Evolutionary conservation across 2,113 vertebrate species (phyloP), one percentile per base, ranked within the genome.

Genomic region (Mus pahari): DNA sequence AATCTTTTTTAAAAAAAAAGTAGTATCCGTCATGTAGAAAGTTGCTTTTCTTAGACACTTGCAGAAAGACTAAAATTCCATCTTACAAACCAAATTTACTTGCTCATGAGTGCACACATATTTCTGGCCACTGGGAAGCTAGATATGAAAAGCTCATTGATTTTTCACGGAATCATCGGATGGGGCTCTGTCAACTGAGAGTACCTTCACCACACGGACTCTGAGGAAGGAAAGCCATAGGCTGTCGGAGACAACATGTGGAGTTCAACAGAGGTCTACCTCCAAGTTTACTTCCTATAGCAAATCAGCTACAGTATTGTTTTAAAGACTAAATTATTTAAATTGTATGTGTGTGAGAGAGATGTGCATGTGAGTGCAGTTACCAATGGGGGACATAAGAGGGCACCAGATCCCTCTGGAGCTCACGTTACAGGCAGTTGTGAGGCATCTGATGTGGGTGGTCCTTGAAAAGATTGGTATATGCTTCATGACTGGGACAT

Each of bases 11-110:
- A n/a, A 82, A 62, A 62, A 36, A n/a, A 82, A 62, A 62, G 9
- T 68, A 70, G 4, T 19, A 26, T 79, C 20, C 73, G 36, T 39
- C 68, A 53, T n/a, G 12, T 8, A 68, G 14, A 94, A 89, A 22
- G 22, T n/a, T 89, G 58, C 50, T 66, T 95, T 94, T 42, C 24
- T 73, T 79, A 70, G 28, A 60, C 31, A 60, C 13, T 77, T 90
- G 74, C 31, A 96, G 50, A 74, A 91, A 96, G 55, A 62, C 26
- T 64, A 83, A 89, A 58, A 55, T 89, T 71, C n/a, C 12, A 22
- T 92, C 14, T 86, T n/a, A n/a, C 58, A 75, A 14, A 83, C 7
- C 31, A 95, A 96, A 84, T 36, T 58, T 9, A 53, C 5, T 60
- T 90, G 28, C 19, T 91, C 28, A 4, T 42, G 4, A 50, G 24